Evolutionary conservation across 2,888 invertebrate species (phyloP).

Genomic region (Pasiphila rectangulata): DNA sequence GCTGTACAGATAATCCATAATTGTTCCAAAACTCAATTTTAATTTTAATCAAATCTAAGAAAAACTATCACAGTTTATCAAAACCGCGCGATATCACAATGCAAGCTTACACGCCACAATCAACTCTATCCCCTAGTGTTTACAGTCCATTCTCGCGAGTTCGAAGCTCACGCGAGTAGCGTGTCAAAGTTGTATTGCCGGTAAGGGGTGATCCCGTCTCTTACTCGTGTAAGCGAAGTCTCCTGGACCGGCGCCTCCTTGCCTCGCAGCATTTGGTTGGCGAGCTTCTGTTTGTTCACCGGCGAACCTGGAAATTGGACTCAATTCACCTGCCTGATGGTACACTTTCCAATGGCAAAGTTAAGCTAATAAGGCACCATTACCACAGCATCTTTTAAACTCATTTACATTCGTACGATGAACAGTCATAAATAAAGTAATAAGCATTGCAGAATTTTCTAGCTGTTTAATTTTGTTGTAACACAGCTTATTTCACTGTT

Average conservation of each 20-base stretch:
- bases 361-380: slow-evolving; percentile 1
- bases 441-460: too few species aligned
- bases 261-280: slow-evolving; percentile 87
- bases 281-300: slow-evolving; percentile 90
- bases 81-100: not conserved
- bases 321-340: slow-evolving; percentile 56
- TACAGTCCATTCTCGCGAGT: slow-evolving; percentile 26
- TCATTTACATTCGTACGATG: too few species aligned
- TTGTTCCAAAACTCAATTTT: too few species aligned
- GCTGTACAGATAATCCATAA: too few species aligned
- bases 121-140: slow-evolving; percentile 16
- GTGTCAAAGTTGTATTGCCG: slow-evolving; percentile 66
- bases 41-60: too few species aligned
- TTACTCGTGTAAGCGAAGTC: slow-evolving; percentile 91
- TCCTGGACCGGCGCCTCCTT: slow-evolving; percentile 86
- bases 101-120: slow-evolving; percentile 11
- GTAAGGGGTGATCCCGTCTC: slow-evolving; percentile 58
- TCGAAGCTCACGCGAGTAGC: slow-evolving; percentile 53
- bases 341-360: slow-evolving; percentile 29
- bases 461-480: too few species aligned
- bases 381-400: not conserved
- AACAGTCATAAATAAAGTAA: too few species aligned
- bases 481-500: too few species aligned
- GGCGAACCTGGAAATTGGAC: slow-evolving; percentile 85
- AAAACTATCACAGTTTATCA: not conserved